Conservation (phyloP, 2,113 vertebrate species). For the Campylomormyrus tamandua region DNA sequence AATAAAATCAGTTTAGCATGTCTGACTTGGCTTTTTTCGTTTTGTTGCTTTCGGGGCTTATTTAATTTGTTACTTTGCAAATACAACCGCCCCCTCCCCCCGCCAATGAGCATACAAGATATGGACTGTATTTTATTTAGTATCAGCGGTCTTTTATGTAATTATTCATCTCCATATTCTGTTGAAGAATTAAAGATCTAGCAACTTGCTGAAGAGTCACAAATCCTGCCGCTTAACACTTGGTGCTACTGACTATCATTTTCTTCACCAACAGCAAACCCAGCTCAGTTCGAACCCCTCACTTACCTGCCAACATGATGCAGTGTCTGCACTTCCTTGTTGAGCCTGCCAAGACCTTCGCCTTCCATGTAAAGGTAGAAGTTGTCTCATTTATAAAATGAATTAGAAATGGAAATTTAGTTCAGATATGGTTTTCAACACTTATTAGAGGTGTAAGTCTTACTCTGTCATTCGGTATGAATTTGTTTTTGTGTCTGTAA, state of each 20-base stretch:
- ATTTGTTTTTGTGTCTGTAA: not conserved
- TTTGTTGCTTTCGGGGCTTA: not conserved
- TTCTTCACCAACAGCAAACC: conserved; percentile 5
- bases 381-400: not conserved
- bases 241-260: not conserved
- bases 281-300: not conserved
- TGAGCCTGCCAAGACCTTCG: conserved; percentile 62
- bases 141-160: not conserved
- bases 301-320: conserved; percentile 50
- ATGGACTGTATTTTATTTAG: not conserved
- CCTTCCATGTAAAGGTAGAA: conserved; percentile 60
- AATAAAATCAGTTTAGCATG: not conserved
- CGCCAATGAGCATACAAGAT: not conserved
- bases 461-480: not conserved
- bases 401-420: not conserved
- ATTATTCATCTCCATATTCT: not conserved
- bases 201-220: not conserved
- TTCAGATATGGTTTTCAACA: not conserved
- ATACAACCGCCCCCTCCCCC: not conserved
- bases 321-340: conserved; percentile 67
- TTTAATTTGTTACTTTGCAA: not conserved
- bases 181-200: not conserved
- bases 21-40: not conserved
- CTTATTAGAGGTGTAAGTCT: not conserved
- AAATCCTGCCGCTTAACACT: not conserved